A percentile compares a stretch with the other conserved stretches of the same genome.
phyloP scores from a whole-genome alignment of 2,797 vertebrate species.

The Macrochelys suwanniensis region DNA sequence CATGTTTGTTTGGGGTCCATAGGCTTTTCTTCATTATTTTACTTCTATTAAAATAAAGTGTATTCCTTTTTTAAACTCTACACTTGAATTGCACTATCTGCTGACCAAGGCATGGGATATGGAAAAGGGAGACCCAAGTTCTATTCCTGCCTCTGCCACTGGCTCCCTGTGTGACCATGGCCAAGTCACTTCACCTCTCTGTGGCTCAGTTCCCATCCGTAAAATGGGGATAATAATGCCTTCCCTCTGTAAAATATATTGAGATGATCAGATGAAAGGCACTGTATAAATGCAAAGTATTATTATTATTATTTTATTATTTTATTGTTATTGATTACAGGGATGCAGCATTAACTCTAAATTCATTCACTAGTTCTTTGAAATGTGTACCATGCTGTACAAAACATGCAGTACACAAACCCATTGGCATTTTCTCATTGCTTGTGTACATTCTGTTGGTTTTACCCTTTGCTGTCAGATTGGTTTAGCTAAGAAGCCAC shows the following conservation, averaged over 20 bases:
- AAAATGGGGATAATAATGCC: fast-evolving
- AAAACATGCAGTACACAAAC: background rate
- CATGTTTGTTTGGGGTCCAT: background rate
- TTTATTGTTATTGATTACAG: background rate
- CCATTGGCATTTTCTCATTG: conserved; percentile 1
- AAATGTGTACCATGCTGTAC: background rate
- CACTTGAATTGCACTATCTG: fast-evolving
- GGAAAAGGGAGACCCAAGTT: background rate
- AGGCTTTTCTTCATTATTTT: background rate
- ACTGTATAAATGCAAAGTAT: background rate
- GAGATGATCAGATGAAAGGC: background rate
- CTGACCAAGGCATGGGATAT: fast-evolving
- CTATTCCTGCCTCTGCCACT: fast-evolving
- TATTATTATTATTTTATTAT: background rate
- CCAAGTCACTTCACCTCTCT: background rate
- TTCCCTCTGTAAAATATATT: background rate
- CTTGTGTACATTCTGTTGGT: background rate
- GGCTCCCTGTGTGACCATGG: background rate
- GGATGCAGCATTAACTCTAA: background rate
- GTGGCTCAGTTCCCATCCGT: background rate
- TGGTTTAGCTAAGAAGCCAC: conserved; percentile 16
- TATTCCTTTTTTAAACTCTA: fast-evolving
- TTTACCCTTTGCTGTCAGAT: conserved; percentile 23
- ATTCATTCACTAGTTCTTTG: background rate
- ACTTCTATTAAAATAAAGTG: fast-evolving